Evolutionary conservation across 2,797 vertebrate species (phyloP).

Genomic region (Craterocephalus amniculus): DNA sequence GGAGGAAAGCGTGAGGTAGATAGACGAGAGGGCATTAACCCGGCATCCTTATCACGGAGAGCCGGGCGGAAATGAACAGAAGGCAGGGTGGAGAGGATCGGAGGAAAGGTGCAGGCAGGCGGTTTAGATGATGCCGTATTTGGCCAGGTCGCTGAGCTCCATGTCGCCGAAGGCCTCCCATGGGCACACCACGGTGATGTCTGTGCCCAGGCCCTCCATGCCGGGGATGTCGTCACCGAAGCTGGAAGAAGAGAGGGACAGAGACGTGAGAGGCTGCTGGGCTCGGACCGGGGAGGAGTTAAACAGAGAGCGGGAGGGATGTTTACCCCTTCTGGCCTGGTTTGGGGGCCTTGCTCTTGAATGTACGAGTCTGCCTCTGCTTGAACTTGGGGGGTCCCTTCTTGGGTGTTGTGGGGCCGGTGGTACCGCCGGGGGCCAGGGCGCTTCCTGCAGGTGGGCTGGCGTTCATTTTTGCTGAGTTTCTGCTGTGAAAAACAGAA

Average conservation of each 20-base stretch:
- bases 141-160: constrained; percentile 88
- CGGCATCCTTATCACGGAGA: constrained; percentile 61
- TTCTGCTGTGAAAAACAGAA: constrained; percentile 25
- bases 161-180: constrained; percentile 89
- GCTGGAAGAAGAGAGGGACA: constrained; percentile 70
- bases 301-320: background rate
- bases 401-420: constrained; percentile 84
- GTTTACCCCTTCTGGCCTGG: constrained; percentile 85
- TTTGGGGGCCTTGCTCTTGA: constrained; percentile 88
- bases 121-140: constrained; percentile 87
- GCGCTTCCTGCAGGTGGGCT: constrained; percentile 81
- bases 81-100: constrained; percentile 19
- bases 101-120: constrained; percentile 58
- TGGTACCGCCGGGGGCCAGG: constrained; percentile 62
- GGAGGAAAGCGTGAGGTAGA: constrained; percentile 64
- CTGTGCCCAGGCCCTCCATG: constrained; percentile 95
- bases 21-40: constrained; percentile 70
- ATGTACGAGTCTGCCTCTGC: constrained; percentile 85
- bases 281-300: accelerated
- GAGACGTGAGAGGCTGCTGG: no score
- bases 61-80: constrained; percentile 35
- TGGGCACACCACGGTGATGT: constrained; percentile 88
- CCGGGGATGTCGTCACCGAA: constrained; percentile 98
- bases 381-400: constrained; percentile 88
- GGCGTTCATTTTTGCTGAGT: constrained; percentile 75